These are phyloP conservation scores for Drosophila mercatorum DNA, from an alignment of 2,888 invertebrate genomes.

Conservation along the genomic window DNA sequence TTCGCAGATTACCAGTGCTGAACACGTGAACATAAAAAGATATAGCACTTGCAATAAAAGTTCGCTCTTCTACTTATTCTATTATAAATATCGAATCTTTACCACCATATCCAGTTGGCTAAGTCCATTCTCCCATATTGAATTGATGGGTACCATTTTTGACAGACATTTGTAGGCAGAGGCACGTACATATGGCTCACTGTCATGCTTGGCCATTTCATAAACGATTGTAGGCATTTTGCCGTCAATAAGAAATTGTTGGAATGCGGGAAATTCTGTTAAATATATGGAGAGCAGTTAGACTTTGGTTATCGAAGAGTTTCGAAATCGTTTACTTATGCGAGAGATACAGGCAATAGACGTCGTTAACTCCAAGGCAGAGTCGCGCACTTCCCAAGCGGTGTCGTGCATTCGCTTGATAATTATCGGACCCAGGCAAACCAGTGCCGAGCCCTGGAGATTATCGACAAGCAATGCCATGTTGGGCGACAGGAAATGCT, in stretches of 20 bases:
- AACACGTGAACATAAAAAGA: too few species aligned
- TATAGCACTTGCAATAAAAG: too few species aligned
- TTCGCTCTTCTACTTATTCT: not conserved
- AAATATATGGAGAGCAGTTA: not conserved
- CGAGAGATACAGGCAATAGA: constrained; percentile 89
- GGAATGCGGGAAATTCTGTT: constrained; percentile 91
- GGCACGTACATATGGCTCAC: constrained; percentile 90
- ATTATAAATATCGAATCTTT: constrained; percentile 32
- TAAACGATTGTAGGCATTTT: constrained; percentile 88
- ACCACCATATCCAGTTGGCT: constrained; percentile 88
- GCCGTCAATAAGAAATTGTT: constrained; percentile 88
- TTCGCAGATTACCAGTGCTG: not conserved
- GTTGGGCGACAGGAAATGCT: constrained; percentile 91
- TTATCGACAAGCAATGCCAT: constrained; percentile 90
- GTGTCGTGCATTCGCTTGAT: constrained; percentile 89
- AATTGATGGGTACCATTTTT: constrained; percentile 88
- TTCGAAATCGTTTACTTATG: constrained; percentile 86
- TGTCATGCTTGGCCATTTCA: constrained; percentile 88
- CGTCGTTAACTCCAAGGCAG: constrained; percentile 89
- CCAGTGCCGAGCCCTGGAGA: constrained; percentile 87
- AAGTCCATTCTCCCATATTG: constrained; percentile 88
- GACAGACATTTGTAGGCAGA: constrained; percentile 90
- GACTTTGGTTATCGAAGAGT: not conserved
- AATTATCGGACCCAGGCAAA: constrained; percentile 88
- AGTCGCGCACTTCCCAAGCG: constrained; percentile 92